phyloP scores from a whole-genome alignment of 2,888 invertebrate species.

The Conistra vaccinii region DNA sequence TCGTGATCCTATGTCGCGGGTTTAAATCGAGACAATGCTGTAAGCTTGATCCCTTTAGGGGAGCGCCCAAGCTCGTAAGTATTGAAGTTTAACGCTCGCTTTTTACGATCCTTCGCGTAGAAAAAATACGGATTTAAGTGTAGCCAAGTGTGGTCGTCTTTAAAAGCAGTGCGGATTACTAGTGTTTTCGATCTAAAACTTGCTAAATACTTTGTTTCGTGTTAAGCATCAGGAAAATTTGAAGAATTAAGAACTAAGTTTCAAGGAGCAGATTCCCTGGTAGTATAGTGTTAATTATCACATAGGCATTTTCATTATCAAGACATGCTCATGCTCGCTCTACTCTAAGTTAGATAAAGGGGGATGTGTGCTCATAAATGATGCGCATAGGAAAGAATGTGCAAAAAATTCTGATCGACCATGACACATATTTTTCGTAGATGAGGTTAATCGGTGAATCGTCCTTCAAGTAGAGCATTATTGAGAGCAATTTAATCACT shows the following conservation, averaged over 20 bases:
- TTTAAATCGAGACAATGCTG: slow-evolving; percentile 74
- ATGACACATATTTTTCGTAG: slow-evolving; percentile 74
- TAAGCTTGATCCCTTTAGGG: slow-evolving; percentile 68
- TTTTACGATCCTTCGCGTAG: slow-evolving; percentile 60
- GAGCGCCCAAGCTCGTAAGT: slow-evolving; percentile 53
- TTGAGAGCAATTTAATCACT: slow-evolving; percentile 79
- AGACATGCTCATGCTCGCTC: slow-evolving; percentile 34
- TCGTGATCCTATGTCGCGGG: slow-evolving; percentile 68
- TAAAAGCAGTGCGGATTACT: slow-evolving; percentile 1
- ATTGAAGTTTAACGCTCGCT: slow-evolving; percentile 57
- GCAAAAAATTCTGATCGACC: slow-evolving; percentile 43
- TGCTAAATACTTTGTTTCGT: neutral
- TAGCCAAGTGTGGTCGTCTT: slow-evolving; percentile 30
- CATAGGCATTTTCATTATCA: slow-evolving; percentile 35
- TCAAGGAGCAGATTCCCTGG: slow-evolving; percentile 1
- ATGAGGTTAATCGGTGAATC: slow-evolving; percentile 68
- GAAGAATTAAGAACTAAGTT: slow-evolving; percentile 25
- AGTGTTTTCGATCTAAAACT: slow-evolving; percentile 3
- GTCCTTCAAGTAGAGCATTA: slow-evolving; percentile 72
- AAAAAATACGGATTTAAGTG: slow-evolving; percentile 51
- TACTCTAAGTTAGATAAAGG: slow-evolving; percentile 42
- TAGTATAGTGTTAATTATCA: neutral
- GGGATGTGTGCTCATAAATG: slow-evolving; percentile 43
- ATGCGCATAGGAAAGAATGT: slow-evolving; percentile 57
- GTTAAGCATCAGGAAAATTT: slow-evolving; percentile 1